These are phyloP conservation scores for Sylvia borin DNA, from an alignment of 2,797 vertebrate genomes.

Conservation along the genomic window DNA sequence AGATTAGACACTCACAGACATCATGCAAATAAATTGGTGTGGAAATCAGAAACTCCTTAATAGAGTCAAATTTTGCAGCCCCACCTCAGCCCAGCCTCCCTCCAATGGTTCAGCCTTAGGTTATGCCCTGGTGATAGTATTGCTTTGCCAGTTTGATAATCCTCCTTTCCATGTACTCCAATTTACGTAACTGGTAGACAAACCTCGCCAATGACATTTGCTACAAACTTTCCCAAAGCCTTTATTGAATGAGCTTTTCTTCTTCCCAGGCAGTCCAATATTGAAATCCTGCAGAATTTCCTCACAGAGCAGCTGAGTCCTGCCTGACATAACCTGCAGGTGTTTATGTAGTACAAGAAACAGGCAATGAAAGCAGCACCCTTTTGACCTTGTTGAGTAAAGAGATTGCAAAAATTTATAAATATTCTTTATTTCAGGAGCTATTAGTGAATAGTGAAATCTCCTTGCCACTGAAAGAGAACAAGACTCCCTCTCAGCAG, in stretches of 20 bases:
- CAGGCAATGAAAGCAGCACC: background rate
- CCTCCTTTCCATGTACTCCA: background rate
- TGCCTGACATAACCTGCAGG: background rate
- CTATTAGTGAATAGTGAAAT: background rate
- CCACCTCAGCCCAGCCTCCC: background rate
- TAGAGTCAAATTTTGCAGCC: background rate
- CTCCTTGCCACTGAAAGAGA: background rate
- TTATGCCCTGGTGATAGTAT: background rate
- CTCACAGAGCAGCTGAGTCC: background rate
- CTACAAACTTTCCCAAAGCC: background rate
- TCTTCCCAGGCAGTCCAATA: background rate
- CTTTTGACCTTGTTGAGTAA: background rate
- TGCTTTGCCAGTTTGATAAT: background rate
- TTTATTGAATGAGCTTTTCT: background rate
- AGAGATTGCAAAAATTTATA: background rate
- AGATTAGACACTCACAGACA: background rate
- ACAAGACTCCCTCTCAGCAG: background rate
- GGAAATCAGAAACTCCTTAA: background rate
- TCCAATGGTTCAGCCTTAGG: background rate
- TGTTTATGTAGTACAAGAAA: background rate
- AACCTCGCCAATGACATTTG: background rate
- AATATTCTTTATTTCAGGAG: background rate
- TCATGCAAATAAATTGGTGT: background rate
- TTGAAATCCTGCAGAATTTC: constrained; percentile 3
- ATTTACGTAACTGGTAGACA: background rate